Base-by-base conservation (phyloP, 2,113 vertebrate genomes). In the Carassius auratus region DNA sequence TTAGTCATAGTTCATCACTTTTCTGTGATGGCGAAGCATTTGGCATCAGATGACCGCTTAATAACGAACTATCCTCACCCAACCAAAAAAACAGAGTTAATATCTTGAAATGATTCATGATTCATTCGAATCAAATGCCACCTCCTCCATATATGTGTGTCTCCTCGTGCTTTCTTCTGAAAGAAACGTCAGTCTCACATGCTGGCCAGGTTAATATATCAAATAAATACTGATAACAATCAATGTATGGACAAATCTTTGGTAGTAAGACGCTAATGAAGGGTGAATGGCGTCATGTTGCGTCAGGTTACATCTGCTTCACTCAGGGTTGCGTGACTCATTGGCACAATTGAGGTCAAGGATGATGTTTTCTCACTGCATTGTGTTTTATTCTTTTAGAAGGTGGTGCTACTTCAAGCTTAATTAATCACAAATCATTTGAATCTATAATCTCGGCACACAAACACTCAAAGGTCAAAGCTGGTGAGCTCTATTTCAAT, bases 261-360 rank as follows among this genome's bases (percentile, higher is more conserved):
- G 12, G 14, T 45, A 80, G 14, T 8, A 36, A 2, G 14, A 7
- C 2, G 42, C 48, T 52, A 8, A 82, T 68, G n/a, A n/a, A 69
- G 48, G 64, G 1, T 36, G 59, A 80, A 45, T 14, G 42, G 5
- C 26, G 42, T 52, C 62, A 19, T 52, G 78, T 21, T 50, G 42
- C 36, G 8, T 50, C 61, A 30, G 30, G 30, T 30, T 30, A 30
- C 30, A 62, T 45, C 38, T 80, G 59, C n/a, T 80, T 80, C n/a
- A 45, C 15, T 81, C 62, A 81, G 62, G 80, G 69, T 36, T 69
- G 62, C 62, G n/a, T 69, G 80, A 82, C 45, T 82, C 80, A 55
- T 36, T 64, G 17, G 19, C 45, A 81, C 62, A 21, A 69, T 69
- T 69, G 45, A 82, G 80, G 80, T 82, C 79, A 81, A 81, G 30